Percentiles rank a stretch among this genome's conserved stretches.
Evolutionary conservation across 2,113 vertebrate species (phyloP).

Genomic region (Puffinus mauretanicus): DNA sequence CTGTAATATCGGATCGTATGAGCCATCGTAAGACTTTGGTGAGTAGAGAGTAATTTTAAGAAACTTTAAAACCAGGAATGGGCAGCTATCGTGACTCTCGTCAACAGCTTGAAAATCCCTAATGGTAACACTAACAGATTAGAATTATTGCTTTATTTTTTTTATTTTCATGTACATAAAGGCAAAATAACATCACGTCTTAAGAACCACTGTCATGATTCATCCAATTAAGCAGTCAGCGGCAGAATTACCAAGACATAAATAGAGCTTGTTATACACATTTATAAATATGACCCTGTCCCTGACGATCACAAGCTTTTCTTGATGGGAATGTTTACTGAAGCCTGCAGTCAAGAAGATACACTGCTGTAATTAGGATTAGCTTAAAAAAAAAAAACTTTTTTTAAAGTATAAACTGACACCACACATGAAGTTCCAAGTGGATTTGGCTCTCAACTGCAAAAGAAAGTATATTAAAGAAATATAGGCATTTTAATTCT

Average conservation of each 20-base stretch:
- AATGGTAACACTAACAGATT: neutral
- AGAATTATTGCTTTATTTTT: neutral
- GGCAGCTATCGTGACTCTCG: neutral
- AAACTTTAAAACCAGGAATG: neutral
- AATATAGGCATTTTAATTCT: neutral
- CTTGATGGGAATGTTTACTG: neutral
- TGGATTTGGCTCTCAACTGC: neutral
- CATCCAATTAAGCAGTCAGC: neutral
- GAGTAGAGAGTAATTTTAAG: neutral
- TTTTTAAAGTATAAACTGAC: neutral
- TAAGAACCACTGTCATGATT: neutral
- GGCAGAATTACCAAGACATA: neutral
- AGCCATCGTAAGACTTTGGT: rapidly evolving
- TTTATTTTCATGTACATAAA: neutral
- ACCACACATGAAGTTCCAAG: neutral
- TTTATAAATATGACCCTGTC: neutral
- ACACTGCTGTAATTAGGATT: neutral
- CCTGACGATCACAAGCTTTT: neutral
- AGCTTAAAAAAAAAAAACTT: neutral
- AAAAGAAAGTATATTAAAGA: neutral
- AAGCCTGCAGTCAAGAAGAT: neutral
- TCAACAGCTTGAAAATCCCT: neutral
- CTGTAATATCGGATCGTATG: rapidly evolving
- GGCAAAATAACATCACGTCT: neutral
- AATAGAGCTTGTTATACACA: neutral